phyloP scores from a whole-genome alignment of 2,797 vertebrate species.

The Falco novaeseelandiae region DNA sequence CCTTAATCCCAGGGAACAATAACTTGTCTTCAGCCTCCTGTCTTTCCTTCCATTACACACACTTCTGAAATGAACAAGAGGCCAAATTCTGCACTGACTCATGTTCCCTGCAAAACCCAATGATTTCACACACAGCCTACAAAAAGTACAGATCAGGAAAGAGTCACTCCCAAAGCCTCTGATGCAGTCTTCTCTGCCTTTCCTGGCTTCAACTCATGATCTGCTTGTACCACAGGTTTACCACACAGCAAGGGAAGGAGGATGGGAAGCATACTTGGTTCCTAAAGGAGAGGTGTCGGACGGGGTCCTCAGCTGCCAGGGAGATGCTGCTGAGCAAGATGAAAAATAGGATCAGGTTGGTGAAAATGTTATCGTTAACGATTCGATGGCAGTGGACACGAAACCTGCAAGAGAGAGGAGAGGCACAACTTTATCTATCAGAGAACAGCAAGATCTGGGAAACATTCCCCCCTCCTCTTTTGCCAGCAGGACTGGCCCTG shows the following conservation, averaged over 20 bases:
- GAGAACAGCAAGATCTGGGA: background rate
- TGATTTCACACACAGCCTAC: background rate
- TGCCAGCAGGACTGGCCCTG: background rate
- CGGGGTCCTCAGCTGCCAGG: conserved; percentile 96
- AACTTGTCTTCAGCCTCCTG: background rate
- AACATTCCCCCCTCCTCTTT: background rate
- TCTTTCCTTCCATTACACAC: background rate
- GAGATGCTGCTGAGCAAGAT: conserved; percentile 99
- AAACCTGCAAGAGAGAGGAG: conserved; percentile 81
- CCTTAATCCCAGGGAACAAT: background rate
- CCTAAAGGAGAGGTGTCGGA: conserved; percentile 91
- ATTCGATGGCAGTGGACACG: conserved; percentile 96
- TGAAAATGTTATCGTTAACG: conserved; percentile 98
- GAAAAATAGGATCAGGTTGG: conserved; percentile 99
- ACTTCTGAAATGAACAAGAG: background rate
- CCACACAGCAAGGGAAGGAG: background rate
- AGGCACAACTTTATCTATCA: conserved; percentile 11
- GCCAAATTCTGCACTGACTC: conserved; percentile 9
- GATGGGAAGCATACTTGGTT: conserved; percentile 85
- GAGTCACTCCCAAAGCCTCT: background rate
- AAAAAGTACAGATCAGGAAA: background rate
- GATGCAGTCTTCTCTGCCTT: background rate
- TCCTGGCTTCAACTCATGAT: background rate
- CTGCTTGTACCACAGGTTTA: background rate
- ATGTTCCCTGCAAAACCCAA: background rate